Evolutionary conservation across 2,797 vertebrate genomes (phyloP).

Genomic region (Sebastiscus albofasciatus): DNA sequence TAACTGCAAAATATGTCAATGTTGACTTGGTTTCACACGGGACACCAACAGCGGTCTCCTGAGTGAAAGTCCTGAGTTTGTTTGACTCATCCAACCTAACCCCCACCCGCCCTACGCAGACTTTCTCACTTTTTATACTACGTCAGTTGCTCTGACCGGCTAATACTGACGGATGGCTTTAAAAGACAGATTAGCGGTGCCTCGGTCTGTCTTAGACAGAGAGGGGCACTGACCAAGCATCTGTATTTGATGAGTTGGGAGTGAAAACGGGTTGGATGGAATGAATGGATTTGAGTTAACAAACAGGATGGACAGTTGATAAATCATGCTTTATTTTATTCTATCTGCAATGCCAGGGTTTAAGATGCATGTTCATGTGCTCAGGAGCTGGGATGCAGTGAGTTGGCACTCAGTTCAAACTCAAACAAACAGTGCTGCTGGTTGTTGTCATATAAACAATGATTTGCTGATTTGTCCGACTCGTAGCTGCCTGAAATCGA

Average conservation of each 20-base stretch:
- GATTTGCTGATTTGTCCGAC: conserved; percentile 8
- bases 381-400: neutral
- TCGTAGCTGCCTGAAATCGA: neutral
- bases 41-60: neutral
- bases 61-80: neutral
- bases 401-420: neutral
- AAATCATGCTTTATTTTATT: neutral
- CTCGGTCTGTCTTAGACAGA: too few species aligned
- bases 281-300: neutral
- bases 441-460: conserved; percentile 7
- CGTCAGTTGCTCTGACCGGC: neutral
- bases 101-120: neutral
- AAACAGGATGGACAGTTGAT: neutral
- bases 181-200: too few species aligned
- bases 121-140: neutral
- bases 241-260: too few species aligned
- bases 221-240: neutral
- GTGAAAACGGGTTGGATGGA: neutral
- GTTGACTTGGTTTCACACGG: neutral
- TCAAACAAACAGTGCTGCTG: neutral
- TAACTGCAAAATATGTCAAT: neutral
- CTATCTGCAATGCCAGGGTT: neutral
- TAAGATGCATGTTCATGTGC: neutral
- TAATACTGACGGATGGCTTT: neutral
- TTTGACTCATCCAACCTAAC: neutral